Percentiles rank a stretch among this genome's conserved stretches.
These are phyloP conservation scores for Solen grandis DNA, from an alignment of 1,140 invertebrate species.

Conservation along the genomic window DNA sequence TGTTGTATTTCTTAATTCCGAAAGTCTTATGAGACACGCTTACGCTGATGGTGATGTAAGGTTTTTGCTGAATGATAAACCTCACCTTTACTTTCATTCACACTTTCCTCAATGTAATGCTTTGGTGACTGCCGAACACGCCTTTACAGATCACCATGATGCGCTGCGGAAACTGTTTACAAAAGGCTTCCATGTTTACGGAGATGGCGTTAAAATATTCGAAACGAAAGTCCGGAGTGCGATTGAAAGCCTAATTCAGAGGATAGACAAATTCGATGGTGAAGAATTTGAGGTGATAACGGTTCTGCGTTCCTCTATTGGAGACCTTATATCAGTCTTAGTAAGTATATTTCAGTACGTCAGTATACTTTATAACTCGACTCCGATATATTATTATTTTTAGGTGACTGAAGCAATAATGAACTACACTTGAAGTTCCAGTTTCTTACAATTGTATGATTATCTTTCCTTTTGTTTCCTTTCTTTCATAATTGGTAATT, in stretches of 20 bases:
- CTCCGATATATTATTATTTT: no score
- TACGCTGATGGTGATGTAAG: not conserved
- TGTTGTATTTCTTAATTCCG: not conserved
- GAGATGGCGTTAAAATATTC: not conserved
- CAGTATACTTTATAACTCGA: no score
- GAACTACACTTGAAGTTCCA: no score
- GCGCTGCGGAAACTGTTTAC: not conserved
- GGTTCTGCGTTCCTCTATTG: not conserved
- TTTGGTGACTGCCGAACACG: not conserved
- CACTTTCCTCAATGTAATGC: not conserved
- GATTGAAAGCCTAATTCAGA: not conserved
- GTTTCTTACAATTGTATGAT: no score
- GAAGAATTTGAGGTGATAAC: not conserved
- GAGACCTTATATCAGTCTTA: not conserved
- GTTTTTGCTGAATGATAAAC: not conserved
- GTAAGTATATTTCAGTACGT: no score
- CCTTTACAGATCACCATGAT: not conserved
- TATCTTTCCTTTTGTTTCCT: no score
- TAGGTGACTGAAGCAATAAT: no score
- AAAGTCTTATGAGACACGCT: not conserved
- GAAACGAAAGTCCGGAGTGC: not conserved
- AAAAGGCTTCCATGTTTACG: not conserved
- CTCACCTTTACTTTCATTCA: not conserved
- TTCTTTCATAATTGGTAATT: no score
- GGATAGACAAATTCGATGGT: not conserved